These are phyloP conservation scores for Cosmia trapezina DNA, from an alignment of 2,888 invertebrate genomes.

Conservation along the genomic window DNA sequence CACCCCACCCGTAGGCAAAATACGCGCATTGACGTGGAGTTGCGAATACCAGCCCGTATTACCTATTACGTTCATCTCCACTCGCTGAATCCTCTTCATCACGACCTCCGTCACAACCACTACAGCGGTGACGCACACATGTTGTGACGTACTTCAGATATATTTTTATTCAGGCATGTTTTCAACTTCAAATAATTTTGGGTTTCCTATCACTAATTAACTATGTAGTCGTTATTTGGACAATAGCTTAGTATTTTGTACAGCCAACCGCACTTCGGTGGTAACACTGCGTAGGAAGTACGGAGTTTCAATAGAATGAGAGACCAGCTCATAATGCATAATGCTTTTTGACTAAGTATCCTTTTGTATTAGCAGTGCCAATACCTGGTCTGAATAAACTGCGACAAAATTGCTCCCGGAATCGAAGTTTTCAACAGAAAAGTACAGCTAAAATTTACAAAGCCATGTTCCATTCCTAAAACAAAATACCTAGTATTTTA, in stretches of 20 bases:
- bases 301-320: neutral
- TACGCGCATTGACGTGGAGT: neutral
- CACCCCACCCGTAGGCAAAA: neutral
- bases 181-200: neutral
- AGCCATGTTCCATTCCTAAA: neutral
- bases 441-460: neutral
- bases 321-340: neutral
- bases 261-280: too few relatives aligned
- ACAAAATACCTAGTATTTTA: slow-evolving; percentile 14
- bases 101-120: neutral
- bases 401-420: neutral
- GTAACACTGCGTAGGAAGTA: neutral
- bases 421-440: neutral
- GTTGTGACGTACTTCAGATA: neutral
- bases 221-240: neutral
- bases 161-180: neutral
- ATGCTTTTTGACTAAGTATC: neutral
- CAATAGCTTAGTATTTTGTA: neutral
- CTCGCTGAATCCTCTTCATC: neutral
- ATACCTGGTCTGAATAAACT: neutral
- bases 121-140: neutral
- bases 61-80: neutral
- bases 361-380: neutral
- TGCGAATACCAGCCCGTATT: too few relatives aligned
- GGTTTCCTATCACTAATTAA: too few relatives aligned